Evolutionary conservation across 2,113 vertebrate species (phyloP), one percentile per base, ranked within the genome.

Genomic region (Ranitomeya imitator): DNA sequence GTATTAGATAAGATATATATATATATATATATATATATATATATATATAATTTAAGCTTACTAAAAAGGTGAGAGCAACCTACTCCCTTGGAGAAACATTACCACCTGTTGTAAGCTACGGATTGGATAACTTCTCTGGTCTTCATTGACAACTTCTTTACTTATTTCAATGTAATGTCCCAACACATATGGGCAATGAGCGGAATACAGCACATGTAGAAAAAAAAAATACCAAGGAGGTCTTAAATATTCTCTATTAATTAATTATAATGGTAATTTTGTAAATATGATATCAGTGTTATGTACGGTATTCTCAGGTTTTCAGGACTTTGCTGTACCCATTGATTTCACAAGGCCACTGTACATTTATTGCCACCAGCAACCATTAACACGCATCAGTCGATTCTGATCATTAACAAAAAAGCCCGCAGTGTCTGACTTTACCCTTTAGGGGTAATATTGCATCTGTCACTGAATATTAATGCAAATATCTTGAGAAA

Each of bases 371-470:
- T 78, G 87, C 80, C 69, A 15, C 59, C 79, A 88, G 79, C 69
- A 45, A 16, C 57, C 83, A 88, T 88, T 88, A 88, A 45, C 23
- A 51, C 55, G 23, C 23, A 83, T 81, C 21, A 51, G 57, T 88
- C 69, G 55, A 31, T 71, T 83, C 57, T 77, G 79, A 83, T 88
- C 69, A 88, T 83, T 83, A 63, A 80, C 86, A 88, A 31, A 52
- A 77, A 31, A 76, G 79, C 86, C 80, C 77, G 37, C 71, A 83
- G 80, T 65, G 37, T 83, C 21, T 61, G 86, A 83, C 82, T 83
- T 26, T 57, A 77, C 80, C 86, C 86, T 88, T 88, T 57, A 83
- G 86, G 80, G 79, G 31, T 54, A 86, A 59, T 52, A 76, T 77
- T 76, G 69, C 73, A 65, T 51, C 57, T 82, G 79, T 88, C 80